A percentile compares a stretch with the other conserved stretches of the same genome.
Conservation (phyloP, 1,140 invertebrate genomes). For the Solenopsis invicta region DNA sequence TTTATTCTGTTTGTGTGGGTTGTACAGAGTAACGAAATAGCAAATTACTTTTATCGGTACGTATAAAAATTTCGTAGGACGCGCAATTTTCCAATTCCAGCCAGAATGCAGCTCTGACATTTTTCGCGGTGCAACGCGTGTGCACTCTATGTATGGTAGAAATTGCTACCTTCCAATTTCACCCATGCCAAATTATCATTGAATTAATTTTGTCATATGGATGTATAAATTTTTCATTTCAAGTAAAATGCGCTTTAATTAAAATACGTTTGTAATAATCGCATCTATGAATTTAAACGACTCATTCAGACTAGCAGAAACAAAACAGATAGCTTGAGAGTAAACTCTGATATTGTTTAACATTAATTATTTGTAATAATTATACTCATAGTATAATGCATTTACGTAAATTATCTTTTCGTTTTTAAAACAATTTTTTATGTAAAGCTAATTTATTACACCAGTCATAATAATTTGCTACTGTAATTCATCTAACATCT, state of each 20-base stretch:
- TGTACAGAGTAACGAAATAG: slow-evolving; percentile 5
- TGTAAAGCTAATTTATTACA: slow-evolving; percentile 8
- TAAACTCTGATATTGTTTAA: background rate
- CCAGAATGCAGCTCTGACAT: slow-evolving; percentile 43
- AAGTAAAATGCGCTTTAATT: slow-evolving; percentile 13
- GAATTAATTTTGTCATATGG: slow-evolving; percentile 28
- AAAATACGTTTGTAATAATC: slow-evolving; percentile 10
- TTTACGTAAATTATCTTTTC: background rate
- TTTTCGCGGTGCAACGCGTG: slow-evolving; percentile 20
- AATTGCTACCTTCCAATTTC: slow-evolving; percentile 39
- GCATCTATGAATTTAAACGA: slow-evolving; percentile 4
- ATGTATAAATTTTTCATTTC: slow-evolving; percentile 8
- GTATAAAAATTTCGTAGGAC: slow-evolving; percentile 49
- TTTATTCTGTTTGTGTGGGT: background rate
- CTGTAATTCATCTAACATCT: background rate
- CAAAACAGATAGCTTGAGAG: background rate
- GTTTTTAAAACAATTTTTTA: background rate
- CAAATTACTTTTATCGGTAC: slow-evolving; percentile 49
- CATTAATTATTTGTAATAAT: background rate
- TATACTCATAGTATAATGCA: background rate
- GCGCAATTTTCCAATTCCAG: slow-evolving; percentile 33
- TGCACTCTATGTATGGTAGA: background rate
- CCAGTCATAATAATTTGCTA: slow-evolving; percentile 2
- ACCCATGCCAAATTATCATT: slow-evolving; percentile 27
- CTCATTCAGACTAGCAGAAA: no score